A percentile compares a stretch with the other conserved stretches of the same genome.
Conservation (phyloP, 1,140 invertebrate species). For the Chlorops oryzae region DNA sequence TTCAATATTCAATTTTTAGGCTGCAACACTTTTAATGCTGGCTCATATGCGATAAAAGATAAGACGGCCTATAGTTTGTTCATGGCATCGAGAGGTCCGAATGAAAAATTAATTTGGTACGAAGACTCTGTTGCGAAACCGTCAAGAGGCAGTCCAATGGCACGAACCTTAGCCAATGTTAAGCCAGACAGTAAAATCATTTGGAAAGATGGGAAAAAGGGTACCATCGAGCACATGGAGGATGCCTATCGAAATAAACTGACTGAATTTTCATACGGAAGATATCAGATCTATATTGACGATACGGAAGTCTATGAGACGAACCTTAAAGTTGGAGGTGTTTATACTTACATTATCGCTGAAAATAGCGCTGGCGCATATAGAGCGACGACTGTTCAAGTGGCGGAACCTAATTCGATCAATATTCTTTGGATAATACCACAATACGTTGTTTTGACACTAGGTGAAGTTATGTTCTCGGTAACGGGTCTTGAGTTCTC, state of each 20-base stretch:
- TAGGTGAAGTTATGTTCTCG: slow-evolving; percentile 80
- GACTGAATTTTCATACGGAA: slow-evolving; percentile 42
- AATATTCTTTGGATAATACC: slow-evolving; percentile 80
- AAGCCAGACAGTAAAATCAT: slow-evolving; percentile 11
- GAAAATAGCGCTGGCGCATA: slow-evolving; percentile 12
- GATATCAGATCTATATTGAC: slow-evolving; percentile 48
- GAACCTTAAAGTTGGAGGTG: slow-evolving; percentile 52
- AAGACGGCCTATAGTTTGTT: slow-evolving; percentile 49
- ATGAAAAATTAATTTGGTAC: slow-evolving; percentile 7
- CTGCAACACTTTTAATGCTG: slow-evolving; percentile 9
- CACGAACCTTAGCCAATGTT: slow-evolving; percentile 29
- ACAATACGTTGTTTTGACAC: slow-evolving; percentile 80
- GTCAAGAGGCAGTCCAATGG: slow-evolving; percentile 29
- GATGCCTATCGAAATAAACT: slow-evolving; percentile 28
- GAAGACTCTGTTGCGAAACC: slow-evolving; percentile 37
- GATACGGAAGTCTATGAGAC: slow-evolving; percentile 20
- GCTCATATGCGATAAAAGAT: neutral
- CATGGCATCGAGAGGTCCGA: slow-evolving; percentile 30
- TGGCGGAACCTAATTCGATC: slow-evolving; percentile 64
- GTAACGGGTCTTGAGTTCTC: slow-evolving; percentile 89
- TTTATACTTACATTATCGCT: slow-evolving; percentile 54
- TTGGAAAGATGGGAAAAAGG: slow-evolving; percentile 21
- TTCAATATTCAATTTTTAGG: no score
- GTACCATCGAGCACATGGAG: slow-evolving; percentile 15
- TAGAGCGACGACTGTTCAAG: slow-evolving; percentile 5